Conservation (phyloP, 2,113 vertebrate species). For the Silurus glanis region DNA sequence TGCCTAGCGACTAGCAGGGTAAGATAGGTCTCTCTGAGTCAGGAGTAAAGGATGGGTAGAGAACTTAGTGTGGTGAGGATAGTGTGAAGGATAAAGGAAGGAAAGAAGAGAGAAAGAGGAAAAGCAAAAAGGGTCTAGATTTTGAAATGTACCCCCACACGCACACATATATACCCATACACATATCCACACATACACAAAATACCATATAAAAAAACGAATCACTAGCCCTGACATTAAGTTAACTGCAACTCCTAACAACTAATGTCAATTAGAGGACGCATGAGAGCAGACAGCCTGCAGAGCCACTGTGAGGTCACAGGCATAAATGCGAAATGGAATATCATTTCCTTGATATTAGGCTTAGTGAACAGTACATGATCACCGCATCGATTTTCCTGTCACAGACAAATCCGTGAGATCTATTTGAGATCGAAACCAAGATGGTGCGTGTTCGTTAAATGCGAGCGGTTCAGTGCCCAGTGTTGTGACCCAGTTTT, state of each 20-base stretch:
- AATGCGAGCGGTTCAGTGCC: not conserved
- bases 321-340: constrained; percentile 18
- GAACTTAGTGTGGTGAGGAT: constrained; percentile 10
- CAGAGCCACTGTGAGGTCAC: not conserved
- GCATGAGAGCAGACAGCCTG: constrained; percentile 3
- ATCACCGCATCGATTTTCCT: constrained; percentile 29
- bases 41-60: constrained; percentile 23
- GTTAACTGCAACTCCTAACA: constrained; percentile 12
- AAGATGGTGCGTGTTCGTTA: not conserved
- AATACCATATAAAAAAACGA: constrained; percentile 17
- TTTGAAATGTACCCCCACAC: not conserved
- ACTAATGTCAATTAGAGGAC: constrained; percentile 14
- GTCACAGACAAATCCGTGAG: not conserved
- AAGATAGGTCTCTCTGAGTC: constrained; percentile 52
- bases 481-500: not conserved
- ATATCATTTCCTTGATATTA: constrained; percentile 25
- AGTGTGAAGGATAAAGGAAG: not conserved
- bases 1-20: constrained; percentile 71
- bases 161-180: not conserved
- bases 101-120: constrained; percentile 57
- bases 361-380: constrained; percentile 21
- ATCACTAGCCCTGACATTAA: constrained; percentile 17
- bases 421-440: not conserved
- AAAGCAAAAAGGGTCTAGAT: constrained; percentile 48
- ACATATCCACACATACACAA: not conserved